Conservation (phyloP, 2,113 vertebrate species). For the Anarrhichthys ocellatus region DNA sequence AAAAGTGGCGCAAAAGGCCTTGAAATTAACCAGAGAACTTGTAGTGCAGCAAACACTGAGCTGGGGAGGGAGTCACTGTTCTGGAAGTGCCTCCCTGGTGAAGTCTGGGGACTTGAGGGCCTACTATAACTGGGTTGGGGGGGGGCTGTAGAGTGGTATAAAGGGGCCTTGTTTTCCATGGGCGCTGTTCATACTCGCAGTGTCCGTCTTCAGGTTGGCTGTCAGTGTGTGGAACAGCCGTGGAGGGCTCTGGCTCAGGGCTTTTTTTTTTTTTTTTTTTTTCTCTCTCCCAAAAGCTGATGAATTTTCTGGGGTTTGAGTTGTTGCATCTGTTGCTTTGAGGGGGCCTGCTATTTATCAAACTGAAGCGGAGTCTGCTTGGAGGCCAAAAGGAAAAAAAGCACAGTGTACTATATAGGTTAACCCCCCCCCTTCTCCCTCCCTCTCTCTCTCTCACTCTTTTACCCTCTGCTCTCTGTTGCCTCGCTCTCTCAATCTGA, state of each 20-base stretch:
- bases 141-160: slow-evolving; percentile 33
- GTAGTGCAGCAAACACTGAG: slow-evolving; percentile 12
- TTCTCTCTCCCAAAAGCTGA: slow-evolving; percentile 42
- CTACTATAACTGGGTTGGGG: slow-evolving; percentile 34
- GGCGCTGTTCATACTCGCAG: slow-evolving; percentile 35
- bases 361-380: slow-evolving; percentile 72
- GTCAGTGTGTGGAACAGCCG: slow-evolving; percentile 66
- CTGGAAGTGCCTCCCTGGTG: slow-evolving; percentile 18
- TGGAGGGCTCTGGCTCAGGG: slow-evolving; percentile 47
- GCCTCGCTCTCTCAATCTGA: slow-evolving; percentile 35
- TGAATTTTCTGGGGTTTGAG: slow-evolving; percentile 72
- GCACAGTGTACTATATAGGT: slow-evolving; percentile 74
- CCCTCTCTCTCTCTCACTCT: not conserved
- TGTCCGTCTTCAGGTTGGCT: slow-evolving; percentile 55
- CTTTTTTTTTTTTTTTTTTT: slow-evolving; percentile 3
- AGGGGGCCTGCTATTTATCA: slow-evolving; percentile 81
- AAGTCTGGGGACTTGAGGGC: slow-evolving; percentile 39
- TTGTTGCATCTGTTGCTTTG: slow-evolving; percentile 79
- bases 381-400: slow-evolving; percentile 65
- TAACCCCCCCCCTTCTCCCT: slow-evolving; percentile 39
- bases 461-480: slow-evolving; percentile 18
- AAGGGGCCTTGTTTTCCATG: slow-evolving; percentile 61
- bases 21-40: slow-evolving; percentile 13
- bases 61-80: slow-evolving; percentile 23
- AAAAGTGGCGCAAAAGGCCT: slow-evolving; percentile 23